Percentiles rank a stretch among this genome's conserved stretches.
These are phyloP conservation scores for Sacculina carcini DNA, from an alignment of 2,888 invertebrate species.

Conservation along the genomic window DNA sequence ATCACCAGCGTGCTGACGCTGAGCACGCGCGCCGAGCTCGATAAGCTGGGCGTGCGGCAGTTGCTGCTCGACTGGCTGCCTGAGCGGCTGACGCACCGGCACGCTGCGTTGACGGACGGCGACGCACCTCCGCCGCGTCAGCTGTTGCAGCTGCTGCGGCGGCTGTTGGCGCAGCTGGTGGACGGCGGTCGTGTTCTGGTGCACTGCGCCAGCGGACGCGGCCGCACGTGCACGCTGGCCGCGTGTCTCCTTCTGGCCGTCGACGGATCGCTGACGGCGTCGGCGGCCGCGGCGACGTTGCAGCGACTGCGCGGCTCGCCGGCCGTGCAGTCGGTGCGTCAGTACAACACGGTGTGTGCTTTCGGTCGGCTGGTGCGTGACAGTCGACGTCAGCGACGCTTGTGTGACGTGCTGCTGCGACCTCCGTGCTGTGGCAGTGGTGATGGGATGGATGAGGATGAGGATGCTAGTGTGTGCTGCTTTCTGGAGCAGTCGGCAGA, in stretches of 20 bases:
- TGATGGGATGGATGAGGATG: no score
- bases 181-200: conserved; percentile 1
- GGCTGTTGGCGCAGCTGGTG: not conserved
- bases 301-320: conserved; percentile 5
- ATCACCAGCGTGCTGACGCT: not conserved
- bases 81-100: not conserved
- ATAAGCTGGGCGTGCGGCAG: not conserved
- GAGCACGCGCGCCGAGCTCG: not conserved
- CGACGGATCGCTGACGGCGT: not conserved
- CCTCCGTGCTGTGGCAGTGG: no score
- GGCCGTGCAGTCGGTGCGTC: conserved; percentile 4
- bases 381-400: no score
- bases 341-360: no score
- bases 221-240: conserved; percentile 4
- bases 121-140: not conserved
- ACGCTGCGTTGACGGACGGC: conserved; percentile 2
- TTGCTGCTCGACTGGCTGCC: not conserved
- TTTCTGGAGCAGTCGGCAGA: no score
- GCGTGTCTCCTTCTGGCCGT: conserved; percentile 1
- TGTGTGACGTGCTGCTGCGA: no score
- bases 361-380: no score
- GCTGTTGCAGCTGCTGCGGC: not conserved
- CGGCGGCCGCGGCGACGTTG: not conserved
- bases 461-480: no score
- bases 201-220: conserved; percentile 4